A percentile compares a stretch with the other conserved stretches of the same genome.
These are phyloP conservation scores for Anoplopoma fimbria DNA, from an alignment of 2,113 vertebrate genomes.

Conservation along the genomic window DNA sequence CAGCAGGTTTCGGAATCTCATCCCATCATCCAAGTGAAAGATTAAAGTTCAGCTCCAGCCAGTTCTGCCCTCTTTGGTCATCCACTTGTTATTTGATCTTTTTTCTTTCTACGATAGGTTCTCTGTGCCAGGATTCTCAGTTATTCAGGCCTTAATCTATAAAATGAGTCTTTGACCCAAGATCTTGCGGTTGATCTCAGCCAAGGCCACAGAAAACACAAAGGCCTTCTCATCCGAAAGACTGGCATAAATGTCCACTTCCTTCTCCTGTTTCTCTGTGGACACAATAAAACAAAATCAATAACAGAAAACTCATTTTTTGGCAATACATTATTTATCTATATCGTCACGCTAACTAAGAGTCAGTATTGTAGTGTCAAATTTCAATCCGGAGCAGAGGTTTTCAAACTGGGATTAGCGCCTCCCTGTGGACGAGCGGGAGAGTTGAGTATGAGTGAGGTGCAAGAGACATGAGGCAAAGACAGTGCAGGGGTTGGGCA, in stretches of 20 bases:
- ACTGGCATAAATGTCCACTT: conserved; percentile 97
- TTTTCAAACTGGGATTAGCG: background rate
- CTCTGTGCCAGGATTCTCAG: background rate
- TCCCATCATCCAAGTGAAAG: background rate
- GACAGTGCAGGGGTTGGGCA: too few relatives aligned
- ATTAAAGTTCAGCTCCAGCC: conserved; percentile 36
- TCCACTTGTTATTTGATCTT: conserved; percentile 43
- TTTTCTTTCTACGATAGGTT: background rate
- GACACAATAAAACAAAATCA: conserved; percentile 51
- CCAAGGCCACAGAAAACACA: conserved; percentile 98
- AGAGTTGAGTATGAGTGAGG: background rate
- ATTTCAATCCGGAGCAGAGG: background rate
- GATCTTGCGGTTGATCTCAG: conserved; percentile 99
- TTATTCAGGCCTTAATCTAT: conserved; percentile 28
- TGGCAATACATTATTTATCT: background rate
- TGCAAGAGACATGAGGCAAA: background rate
- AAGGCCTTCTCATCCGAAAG: conserved; percentile 99
- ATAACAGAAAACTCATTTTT: too few relatives aligned
- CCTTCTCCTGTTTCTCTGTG: conserved; percentile 97
- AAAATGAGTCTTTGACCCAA: conserved; percentile 97
- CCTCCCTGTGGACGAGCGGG: background rate
- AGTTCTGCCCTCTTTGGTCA: conserved; percentile 47
- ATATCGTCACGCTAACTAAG: background rate
- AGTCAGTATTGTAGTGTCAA: background rate
- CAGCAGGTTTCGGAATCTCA: background rate